Base-by-base conservation (phyloP, 2,888 invertebrate species). In the Pseudeuparius sepicola region DNA sequence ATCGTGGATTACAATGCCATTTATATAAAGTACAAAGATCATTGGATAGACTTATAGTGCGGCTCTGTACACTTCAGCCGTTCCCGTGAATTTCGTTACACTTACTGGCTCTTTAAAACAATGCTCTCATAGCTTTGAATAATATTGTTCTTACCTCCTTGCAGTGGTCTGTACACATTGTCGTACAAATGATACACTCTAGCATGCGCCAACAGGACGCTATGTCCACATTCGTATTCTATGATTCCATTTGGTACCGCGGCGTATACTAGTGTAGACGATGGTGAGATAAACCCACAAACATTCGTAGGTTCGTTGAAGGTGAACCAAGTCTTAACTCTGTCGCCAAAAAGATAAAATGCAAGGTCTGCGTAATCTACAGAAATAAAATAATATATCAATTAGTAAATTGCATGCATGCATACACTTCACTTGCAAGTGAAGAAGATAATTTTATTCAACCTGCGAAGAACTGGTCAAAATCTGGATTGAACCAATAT, bases 171-270 rank as follows among this genome's bases (percentile, higher is more conserved):
- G 46, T 63, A 71, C 39, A 60, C 55, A 2, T 49, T 38, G 14
- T 63, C 49, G 40, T 65, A 66, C 20, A 65, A 52, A 32, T 55
- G 56, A 37, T 61, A 65, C 4, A 53, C 60, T 18, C 39, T 48
- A 0, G 65, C 65, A 49, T 73, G 73, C 1, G 71, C 63, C 38
- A 40, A 40, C 5, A 59, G 48, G 42, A 56, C 24, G 28, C 50
- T 52, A 30, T 78, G 75, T 0, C 62, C 67, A 28, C 73, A 75
- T 41, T 68, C 44, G 49, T 80, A 80, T 38, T 69, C 67, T 4
- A 39, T 40, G 15, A 31, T 35, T 12, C 37, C 39, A 4, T 28
- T 31, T 13, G 35, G 33, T 1, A 12, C 17, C 12, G 31, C 37
- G 3, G 44, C 46, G 5, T 45, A 46, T n/a, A 45, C 47, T n/a